phyloP scores from a whole-genome alignment of 2,888 invertebrate species.

The Cetonia aurata region DNA sequence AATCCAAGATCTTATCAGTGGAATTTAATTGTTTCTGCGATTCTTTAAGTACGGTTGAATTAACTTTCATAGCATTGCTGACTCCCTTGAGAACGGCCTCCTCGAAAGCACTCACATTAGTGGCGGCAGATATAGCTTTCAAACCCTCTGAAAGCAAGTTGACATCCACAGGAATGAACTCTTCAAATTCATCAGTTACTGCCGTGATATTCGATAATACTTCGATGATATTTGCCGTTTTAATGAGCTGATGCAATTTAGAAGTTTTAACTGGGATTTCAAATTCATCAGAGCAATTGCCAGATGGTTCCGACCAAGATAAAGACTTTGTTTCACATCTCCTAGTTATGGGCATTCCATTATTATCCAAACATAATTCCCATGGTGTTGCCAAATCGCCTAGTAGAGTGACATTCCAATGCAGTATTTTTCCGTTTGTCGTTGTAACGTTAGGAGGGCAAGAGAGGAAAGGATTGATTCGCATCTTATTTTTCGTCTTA shows the following conservation, averaged over 20 bases:
- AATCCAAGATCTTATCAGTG: constrained; percentile 41
- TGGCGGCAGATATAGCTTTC: constrained; percentile 3
- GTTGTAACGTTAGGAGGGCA: constrained; percentile 11
- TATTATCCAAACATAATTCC: constrained; percentile 20
- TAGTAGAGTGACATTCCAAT: constrained; percentile 14
- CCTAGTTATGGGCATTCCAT: constrained; percentile 27
- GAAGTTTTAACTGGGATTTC: constrained; percentile 4
- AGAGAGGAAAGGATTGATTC: not conserved
- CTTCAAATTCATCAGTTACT: constrained; percentile 10
- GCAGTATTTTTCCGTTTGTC: not conserved
- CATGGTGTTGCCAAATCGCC: constrained; percentile 3
- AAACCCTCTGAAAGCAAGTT: constrained; percentile 25
- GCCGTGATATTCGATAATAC: constrained; percentile 12
- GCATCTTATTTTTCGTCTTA: not conserved
- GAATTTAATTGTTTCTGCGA: constrained; percentile 35
- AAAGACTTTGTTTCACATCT: constrained; percentile 24
- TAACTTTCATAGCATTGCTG: constrained; percentile 32
- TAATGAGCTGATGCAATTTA: not conserved
- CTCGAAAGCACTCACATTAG: constrained; percentile 1
- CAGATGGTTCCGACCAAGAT: constrained; percentile 30
- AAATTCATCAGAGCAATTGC: constrained; percentile 2
- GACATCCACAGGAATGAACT: constrained; percentile 30
- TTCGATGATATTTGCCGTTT: not conserved
- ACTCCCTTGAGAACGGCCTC: constrained; percentile 17
- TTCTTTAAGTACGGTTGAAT: constrained; percentile 16